phyloP scores from a whole-genome alignment of 2,888 invertebrate genomes.

The Epirrhoe tristata region DNA sequence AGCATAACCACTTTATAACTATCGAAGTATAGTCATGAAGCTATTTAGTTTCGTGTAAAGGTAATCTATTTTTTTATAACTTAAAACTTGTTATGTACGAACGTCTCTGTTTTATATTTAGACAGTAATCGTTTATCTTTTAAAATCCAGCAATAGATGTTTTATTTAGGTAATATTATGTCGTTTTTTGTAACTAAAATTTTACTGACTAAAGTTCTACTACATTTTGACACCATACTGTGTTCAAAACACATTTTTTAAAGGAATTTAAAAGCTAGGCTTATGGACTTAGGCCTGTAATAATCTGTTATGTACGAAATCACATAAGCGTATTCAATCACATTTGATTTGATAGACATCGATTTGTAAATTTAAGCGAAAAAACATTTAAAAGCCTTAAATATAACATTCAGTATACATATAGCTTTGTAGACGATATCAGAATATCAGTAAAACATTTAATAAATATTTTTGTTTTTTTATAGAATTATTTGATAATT shows the following conservation, averaged over 20 bases:
- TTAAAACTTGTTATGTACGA: no score
- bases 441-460: slow-evolving; percentile 62
- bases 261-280: slow-evolving; percentile 57
- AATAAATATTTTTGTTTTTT: slow-evolving; percentile 53
- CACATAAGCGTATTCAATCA: slow-evolving; percentile 68
- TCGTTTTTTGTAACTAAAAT: neutral
- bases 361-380: slow-evolving; percentile 51
- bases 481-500: slow-evolving; percentile 29
- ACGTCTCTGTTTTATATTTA: no score
- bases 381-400: slow-evolving; percentile 57
- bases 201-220: slow-evolving; percentile 44
- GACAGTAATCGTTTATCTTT: no score
- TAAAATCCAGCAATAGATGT: slow-evolving; percentile 6
- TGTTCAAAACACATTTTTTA: slow-evolving; percentile 60
- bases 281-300: slow-evolving; percentile 61
- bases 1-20: no score
- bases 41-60: no score
- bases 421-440: slow-evolving; percentile 59
- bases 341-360: slow-evolving; percentile 63
- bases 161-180: neutral
- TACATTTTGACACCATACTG: slow-evolving; percentile 53
- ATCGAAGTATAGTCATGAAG: no score
- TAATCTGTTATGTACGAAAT: slow-evolving; percentile 40
- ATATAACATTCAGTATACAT: slow-evolving; percentile 53
- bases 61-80: no score